phyloP scores from a whole-genome alignment of 2,888 invertebrate species.

The Periphyllus acericola region DNA sequence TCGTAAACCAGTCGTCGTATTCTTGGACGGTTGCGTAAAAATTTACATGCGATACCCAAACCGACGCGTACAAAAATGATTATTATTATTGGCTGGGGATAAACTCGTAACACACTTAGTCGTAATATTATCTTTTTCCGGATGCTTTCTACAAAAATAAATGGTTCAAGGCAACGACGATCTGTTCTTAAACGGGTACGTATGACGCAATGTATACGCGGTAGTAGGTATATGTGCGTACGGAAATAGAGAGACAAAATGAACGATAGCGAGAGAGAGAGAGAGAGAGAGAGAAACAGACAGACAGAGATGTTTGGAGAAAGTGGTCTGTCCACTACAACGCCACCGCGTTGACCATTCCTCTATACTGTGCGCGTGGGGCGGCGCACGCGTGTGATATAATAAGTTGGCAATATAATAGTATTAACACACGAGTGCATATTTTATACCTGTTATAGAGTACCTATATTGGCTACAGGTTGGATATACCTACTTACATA shows the following conservation, averaged over 20 bases:
- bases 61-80: no score
- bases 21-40: not conserved
- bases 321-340: constrained; percentile 53
- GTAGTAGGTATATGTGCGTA: not conserved
- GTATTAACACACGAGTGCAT: not conserved
- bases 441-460: not conserved
- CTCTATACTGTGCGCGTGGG: not conserved
- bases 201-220: constrained; percentile 30
- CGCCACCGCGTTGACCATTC: constrained; percentile 28
- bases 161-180: constrained; percentile 37
- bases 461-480: not conserved
- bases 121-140: constrained; percentile 31
- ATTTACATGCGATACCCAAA: not conserved
- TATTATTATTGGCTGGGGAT: not conserved
- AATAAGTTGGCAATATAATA: constrained; percentile 24
- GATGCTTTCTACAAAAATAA: constrained; percentile 10
- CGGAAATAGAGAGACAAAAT: constrained; percentile 29
- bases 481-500: not conserved
- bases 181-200: constrained; percentile 11
- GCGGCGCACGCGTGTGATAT: constrained; percentile 9
- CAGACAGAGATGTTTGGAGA: constrained; percentile 9
- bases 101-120: not conserved
- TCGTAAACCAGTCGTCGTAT: not conserved
- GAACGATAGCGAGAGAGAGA: not conserved
- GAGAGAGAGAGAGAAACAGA: not conserved